A percentile compares a stretch with the other conserved stretches of the same genome.
Conservation (phyloP, 2,113 vertebrate species). For the Paraplagusia blochii region DNA sequence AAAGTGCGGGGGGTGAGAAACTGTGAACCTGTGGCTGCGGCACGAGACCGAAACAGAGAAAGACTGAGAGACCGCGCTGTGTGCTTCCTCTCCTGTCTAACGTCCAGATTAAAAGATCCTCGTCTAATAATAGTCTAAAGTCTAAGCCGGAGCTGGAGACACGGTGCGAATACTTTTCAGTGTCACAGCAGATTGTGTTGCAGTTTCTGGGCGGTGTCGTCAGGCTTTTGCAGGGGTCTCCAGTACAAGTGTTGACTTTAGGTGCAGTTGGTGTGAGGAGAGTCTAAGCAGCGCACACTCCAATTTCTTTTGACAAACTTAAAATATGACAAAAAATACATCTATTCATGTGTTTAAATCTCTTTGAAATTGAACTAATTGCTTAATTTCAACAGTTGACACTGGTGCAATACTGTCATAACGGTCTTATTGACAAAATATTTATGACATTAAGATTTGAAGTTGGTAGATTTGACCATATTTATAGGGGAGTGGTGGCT, state of each 20-base stretch:
- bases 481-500: too few species aligned
- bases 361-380: too few species aligned
- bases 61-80: not conserved
- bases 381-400: too few species aligned
- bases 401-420: too few species aligned
- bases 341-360: too few species aligned
- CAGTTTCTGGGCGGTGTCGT: not conserved
- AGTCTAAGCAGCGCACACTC: not conserved
- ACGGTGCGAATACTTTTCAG: slow-evolving; percentile 10
- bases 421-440: too few species aligned
- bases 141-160: slow-evolving; percentile 39
- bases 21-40: slow-evolving; percentile 5
- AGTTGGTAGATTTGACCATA: too few species aligned
- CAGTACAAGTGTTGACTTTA: slow-evolving; percentile 1
- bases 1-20: slow-evolving; percentile 17
- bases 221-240: not conserved
- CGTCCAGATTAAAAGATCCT: slow-evolving; percentile 52
- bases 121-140: slow-evolving; percentile 58
- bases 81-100: slow-evolving; percentile 34
- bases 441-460: too few species aligned
- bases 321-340: too few species aligned
- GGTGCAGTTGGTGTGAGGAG: not conserved
- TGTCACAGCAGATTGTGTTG: not conserved
- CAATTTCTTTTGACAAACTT: not conserved
- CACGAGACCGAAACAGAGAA: slow-evolving; percentile 1